Percentiles rank a stretch among this genome's conserved stretches.
Evolutionary conservation across 1,140 invertebrate genomes (phyloP).

Genomic region (Solenopsis fugax): DNA sequence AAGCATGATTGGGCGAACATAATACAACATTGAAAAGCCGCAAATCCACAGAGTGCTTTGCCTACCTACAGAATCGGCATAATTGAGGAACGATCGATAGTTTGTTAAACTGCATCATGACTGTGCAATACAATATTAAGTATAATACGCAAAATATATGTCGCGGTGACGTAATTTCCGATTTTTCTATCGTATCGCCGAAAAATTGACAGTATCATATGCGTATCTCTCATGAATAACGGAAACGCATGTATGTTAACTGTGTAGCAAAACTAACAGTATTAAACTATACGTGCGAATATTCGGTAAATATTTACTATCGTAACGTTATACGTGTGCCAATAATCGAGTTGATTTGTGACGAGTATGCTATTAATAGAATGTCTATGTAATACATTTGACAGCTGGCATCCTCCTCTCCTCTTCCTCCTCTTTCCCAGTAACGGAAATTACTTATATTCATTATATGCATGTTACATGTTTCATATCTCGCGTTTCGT

Average conservation of each 20-base stretch:
- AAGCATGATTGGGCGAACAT: conserved; percentile 39
- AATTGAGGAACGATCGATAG: conserved; percentile 47
- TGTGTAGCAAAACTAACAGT: neutral
- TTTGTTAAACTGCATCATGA: conserved; percentile 37
- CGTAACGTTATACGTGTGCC: conserved; percentile 1
- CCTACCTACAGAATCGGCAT: conserved; percentile 29
- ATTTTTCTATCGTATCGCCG: neutral
- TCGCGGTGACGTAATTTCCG: neutral
- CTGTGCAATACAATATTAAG: conserved; percentile 40
- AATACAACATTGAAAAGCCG: conserved; percentile 57
- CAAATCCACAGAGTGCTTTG: conserved; percentile 32
- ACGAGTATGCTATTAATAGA: conserved; percentile 20
- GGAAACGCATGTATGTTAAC: neutral
- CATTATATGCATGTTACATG: neutral
- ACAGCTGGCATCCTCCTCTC: neutral
- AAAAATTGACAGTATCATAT: conserved; percentile 43
- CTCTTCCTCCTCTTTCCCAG: neutral
- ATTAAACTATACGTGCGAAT: conserved; percentile 29
- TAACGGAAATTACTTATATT: conserved; percentile 53
- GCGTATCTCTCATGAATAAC: neutral
- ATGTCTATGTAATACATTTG: conserved; percentile 24
- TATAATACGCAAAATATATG: neutral
- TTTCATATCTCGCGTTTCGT: neutral
- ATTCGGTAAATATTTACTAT: conserved; percentile 18
- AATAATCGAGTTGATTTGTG: conserved; percentile 27